Base-by-base conservation (phyloP, 1,140 invertebrate genomes). In the Camponotus floridanus region DNA sequence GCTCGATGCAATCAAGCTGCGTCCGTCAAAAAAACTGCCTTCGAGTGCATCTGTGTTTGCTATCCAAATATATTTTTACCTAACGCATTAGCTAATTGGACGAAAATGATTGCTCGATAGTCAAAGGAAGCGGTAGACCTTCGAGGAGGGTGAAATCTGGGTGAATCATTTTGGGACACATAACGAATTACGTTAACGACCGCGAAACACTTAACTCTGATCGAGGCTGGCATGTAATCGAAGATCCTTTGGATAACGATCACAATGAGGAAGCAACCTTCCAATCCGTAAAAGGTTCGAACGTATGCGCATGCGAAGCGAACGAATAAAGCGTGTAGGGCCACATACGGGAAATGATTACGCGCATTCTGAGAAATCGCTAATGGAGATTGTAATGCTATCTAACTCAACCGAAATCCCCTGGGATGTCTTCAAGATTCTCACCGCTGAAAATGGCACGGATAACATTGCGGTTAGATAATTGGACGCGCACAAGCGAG, bases 321-420 rank as follows among this genome's bases (percentile, higher is more conserved):
- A 76, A 78, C 83, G 74, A 67, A 7, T n/a, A 5, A 48, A 78
- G 67, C 26, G 21, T 26, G 26, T 21, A 64, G 76, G 88, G 73
- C 61, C 89, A 80, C 88, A 68, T 86, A 90, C 86, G 59, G 81
- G 81, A 87, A 90, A 90, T 81, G 89, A 90, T 70, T 87, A 81
- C 87, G 88, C 88, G 86, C 86, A 79, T 76, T 73, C 88, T 87
- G 89, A 90, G 88, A 90, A 90, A 90, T 90, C 89, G 88, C 88
- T 90, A 90, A 90, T 90, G 89, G 89, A 90, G 86, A 90, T 90
- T 90, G 86, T 90, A 90, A 62, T 81, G 87, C 83, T 76, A 88
- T 89, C 88, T 89, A 89, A 89, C 76, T 89, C 74, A 31, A 59
- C 83, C 65, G 71, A 89, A 89, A 89, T 88, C 84, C 65, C 71